phyloP scores from a whole-genome alignment of 2,888 invertebrate species.

The Tipula lateralis region DNA sequence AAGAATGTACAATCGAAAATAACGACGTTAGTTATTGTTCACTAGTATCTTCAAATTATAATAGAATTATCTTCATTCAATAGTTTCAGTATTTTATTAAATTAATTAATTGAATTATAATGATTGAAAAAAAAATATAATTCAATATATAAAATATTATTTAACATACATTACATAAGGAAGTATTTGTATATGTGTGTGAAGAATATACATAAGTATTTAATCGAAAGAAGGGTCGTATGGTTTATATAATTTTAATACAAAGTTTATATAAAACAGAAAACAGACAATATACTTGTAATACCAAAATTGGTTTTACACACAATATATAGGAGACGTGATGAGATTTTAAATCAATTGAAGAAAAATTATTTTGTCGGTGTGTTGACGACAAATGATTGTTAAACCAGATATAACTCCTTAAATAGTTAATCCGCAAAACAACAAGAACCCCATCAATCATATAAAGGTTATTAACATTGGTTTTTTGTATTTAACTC shows the following conservation, averaged over 20 bases:
- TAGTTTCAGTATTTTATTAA: not conserved
- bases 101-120: not conserved
- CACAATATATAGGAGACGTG: not conserved
- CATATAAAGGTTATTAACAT: not conserved
- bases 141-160: not conserved
- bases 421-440: slow-evolving; percentile 1
- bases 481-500: too few relatives aligned
- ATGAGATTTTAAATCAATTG: not conserved
- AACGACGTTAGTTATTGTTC: not conserved
- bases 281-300: slow-evolving; percentile 11
- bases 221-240: not conserved
- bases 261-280: not conserved
- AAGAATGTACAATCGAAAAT: not conserved
- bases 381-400: not conserved
- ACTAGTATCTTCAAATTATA: not conserved
- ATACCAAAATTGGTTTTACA: slow-evolving; percentile 7
- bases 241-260: not conserved
- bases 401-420: slow-evolving; percentile 19
- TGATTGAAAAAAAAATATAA: not conserved
- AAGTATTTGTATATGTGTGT: not conserved
- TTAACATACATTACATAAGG: not conserved
- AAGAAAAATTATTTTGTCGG: slow-evolving; percentile 1
- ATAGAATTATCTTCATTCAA: not conserved
- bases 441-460: not conserved
- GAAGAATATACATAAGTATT: not conserved